Base-by-base conservation (phyloP, 2,888 invertebrate genomes). In the Silvanus unidentatus region DNA sequence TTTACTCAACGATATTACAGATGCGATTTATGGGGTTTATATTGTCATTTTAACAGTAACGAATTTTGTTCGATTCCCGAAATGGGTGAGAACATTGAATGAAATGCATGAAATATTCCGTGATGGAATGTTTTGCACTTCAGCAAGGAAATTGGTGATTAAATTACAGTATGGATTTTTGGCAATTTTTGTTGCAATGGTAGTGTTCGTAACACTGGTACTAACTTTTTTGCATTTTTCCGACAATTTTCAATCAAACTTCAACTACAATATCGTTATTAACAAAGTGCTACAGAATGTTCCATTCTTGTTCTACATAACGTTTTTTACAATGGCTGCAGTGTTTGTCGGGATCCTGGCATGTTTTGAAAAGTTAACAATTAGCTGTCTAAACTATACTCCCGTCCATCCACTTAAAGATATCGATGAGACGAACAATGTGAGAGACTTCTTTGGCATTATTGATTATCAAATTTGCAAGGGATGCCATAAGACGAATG, bases 351-450 rank as follows among this genome's bases (percentile, higher is more conserved):
- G 60, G 3, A 54, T 62, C 34, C 57, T 71, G 16, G 66, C 59
- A 2, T 72, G 72, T 48, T 72, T 69, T 43, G 71, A 71, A 53
- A 70, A 66, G 39, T 54, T 68, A 1, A 57, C 65, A 1, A 59
- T 64, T 2, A 62, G 54, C 35, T 58, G 58, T 14, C 48, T 72
- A 32, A 56, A 65, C 42, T 71, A 68, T 41, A 53, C 55, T 10
- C 62, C 65, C 1, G 60, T 65, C 0, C 69, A 70, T 53, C 70
- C 71, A 1, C 53, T 66, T 48, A 63, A 63, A 40, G 60, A 54
- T 8, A 63, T 70, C 16, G 55, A 61, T 34, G 63, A 66, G 15
- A 64, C 64, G 0, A 65, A 63, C 44, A 69, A 68, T 39, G 50
- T 50, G 4, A 51, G 54, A 5, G 60, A 64, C 42, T 66, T 69